Base-by-base conservation (phyloP, 1,140 invertebrate genomes). In the Brachionus paranguensis region DNA sequence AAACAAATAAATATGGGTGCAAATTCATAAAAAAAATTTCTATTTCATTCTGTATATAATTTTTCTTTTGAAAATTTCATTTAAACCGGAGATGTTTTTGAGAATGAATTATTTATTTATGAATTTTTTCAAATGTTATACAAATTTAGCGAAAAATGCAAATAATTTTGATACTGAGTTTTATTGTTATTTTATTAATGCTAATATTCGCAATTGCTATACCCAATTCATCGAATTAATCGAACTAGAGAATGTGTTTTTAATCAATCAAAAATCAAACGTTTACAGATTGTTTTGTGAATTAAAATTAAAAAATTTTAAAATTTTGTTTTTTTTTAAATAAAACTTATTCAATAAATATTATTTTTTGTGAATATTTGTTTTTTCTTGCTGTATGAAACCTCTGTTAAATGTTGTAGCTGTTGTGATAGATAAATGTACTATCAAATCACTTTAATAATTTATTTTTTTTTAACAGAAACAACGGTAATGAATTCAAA, bases 81-180 rank as follows among this genome's bases (percentile, higher is more conserved):
- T 41, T 41, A 41, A 72, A 41, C 17, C 33, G 37, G 33, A 41
- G 68, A n/a, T 72, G 12, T 72, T 72, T 72, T 72, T 72, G 68
- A 72, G 68, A 72, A 72, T 72, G 68, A 72, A 72, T n/a, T 45
- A 20, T 43, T 68, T 68, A 29, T 24, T n/a, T 8, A 33, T 14
- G 33, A 43, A 20, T 72, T 45, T 72, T 72, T 72, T 72, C 68
- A 72, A 68, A 33, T 68, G 27, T 68, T 41, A 20, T 41, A 72
- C 14, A n/a, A 41, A 41, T 72, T 72, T 43, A 72, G 68, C 68
- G 68, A 41, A 72, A 72, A 72, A 72, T 72, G 68, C 68, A 72
- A 72, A 72, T 72, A 43, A 72, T 72, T 41, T 72, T 72, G 17
- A 72, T 72, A 72, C n/a, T 72, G 68, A 72, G 68, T 72, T 72